Conservation (phyloP, 2,888 invertebrate species). For the Tridacna crocea region DNA sequence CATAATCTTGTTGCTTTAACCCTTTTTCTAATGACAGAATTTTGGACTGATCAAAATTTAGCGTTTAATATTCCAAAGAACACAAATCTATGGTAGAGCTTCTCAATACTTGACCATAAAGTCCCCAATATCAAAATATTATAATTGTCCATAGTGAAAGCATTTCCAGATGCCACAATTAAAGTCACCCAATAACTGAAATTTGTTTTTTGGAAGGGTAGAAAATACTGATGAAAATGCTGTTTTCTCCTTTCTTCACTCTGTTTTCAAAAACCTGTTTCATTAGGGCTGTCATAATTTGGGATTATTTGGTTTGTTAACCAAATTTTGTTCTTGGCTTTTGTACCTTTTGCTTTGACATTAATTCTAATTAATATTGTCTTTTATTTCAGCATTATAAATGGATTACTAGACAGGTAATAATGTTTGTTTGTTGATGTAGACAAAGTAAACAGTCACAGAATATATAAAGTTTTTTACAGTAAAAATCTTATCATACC, state of each 20-base stretch:
- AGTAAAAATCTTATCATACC: no score
- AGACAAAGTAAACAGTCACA: slow-evolving; percentile 13
- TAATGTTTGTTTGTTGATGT: slow-evolving; percentile 11
- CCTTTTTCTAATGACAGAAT: no score
- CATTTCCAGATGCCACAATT: no score
- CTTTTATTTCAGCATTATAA: slow-evolving; percentile 62
- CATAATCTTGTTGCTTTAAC: no score
- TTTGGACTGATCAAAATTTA: no score
- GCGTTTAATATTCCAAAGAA: no score
- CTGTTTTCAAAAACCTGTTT: not conserved
- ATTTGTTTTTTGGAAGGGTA: not conserved
- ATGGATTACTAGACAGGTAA: slow-evolving; percentile 67
- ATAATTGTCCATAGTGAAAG: no score
- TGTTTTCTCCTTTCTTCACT: not conserved
- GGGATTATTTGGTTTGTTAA: not conserved
- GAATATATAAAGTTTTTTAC: not conserved
- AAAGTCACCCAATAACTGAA: not conserved
- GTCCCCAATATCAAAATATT: no score
- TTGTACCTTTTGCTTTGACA: not conserved
- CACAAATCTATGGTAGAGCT: no score
- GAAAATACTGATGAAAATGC: not conserved
- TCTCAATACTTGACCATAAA: no score
- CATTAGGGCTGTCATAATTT: not conserved
- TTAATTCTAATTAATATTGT: slow-evolving; percentile 9
- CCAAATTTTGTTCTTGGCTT: not conserved